phyloP scores from a whole-genome alignment of 2,888 invertebrate species.

The Aphidius colemani region DNA sequence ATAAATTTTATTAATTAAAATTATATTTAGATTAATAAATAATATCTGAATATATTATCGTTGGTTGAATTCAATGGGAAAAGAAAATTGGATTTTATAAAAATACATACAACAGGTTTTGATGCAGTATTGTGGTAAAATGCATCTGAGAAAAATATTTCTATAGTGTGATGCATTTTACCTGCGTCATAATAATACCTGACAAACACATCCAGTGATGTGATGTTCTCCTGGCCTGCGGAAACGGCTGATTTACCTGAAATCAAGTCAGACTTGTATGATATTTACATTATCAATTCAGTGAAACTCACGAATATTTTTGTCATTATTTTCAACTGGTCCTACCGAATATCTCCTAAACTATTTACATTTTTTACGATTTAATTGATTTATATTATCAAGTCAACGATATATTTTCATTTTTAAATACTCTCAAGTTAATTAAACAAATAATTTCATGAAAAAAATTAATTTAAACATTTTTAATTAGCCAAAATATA shows the following conservation, averaged over 20 bases:
- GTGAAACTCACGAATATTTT: slow-evolving; percentile 36
- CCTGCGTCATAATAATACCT: slow-evolving; percentile 19
- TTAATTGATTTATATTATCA: neutral
- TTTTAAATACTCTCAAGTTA: neutral
- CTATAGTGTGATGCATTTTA: slow-evolving; percentile 8
- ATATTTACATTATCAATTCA: slow-evolving; percentile 28
- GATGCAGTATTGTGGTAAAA: too few species aligned
- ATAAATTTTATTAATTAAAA: too few species aligned
- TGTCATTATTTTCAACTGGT: slow-evolving; percentile 11
- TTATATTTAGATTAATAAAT: too few species aligned
- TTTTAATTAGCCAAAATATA: neutral
- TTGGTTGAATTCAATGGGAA: too few species aligned
- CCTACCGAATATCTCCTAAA: neutral
- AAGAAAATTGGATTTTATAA: too few species aligned
- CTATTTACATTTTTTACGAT: too few species aligned
- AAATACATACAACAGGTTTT: too few species aligned
- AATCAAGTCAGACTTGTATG: slow-evolving; percentile 32
- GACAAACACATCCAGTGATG: slow-evolving; percentile 34
- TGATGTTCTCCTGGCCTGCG: slow-evolving; percentile 47
- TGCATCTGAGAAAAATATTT: neutral
- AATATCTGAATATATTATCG: too few species aligned
- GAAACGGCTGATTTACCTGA: slow-evolving; percentile 49
- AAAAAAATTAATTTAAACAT: neutral
- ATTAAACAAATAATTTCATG: neutral
- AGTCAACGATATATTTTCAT: neutral